Conservation (phyloP, 2,113 vertebrate genomes). For the Heliornis fulica region DNA sequence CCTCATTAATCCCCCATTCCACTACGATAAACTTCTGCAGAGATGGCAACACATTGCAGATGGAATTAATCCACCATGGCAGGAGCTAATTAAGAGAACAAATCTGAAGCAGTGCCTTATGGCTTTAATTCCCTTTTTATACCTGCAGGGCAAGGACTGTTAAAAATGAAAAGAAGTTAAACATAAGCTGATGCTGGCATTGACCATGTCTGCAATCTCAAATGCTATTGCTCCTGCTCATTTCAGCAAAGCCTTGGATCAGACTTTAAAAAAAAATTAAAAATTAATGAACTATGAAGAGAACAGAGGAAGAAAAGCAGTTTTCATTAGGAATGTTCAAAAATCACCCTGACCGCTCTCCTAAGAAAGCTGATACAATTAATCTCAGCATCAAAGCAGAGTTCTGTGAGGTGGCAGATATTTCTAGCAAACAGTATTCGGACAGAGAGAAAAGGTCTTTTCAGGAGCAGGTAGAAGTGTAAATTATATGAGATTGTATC, state of each 20-base stretch:
- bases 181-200: not conserved
- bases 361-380: not conserved
- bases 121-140: constrained; percentile 58
- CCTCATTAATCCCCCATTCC: constrained; percentile 44
- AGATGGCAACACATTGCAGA: constrained; percentile 51
- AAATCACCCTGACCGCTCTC: not conserved
- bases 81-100: constrained; percentile 65
- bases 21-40: constrained; percentile 45
- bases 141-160: constrained; percentile 54
- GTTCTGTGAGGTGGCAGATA: not conserved
- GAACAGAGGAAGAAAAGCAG: not conserved
- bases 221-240: not conserved
- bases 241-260: not conserved
- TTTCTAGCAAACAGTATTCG: not conserved
- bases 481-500: not conserved
- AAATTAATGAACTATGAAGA: not conserved
- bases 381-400: not conserved
- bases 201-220: not conserved
- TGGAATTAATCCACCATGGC: constrained; percentile 60
- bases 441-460: not conserved
- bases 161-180: constrained; percentile 55
- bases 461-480: not conserved
- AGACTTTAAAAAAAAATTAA: not conserved
- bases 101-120: constrained; percentile 51
- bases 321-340: not conserved